These are phyloP conservation scores for Mythimna impura DNA, from an alignment of 2,888 invertebrate species.

Conservation along the genomic window DNA sequence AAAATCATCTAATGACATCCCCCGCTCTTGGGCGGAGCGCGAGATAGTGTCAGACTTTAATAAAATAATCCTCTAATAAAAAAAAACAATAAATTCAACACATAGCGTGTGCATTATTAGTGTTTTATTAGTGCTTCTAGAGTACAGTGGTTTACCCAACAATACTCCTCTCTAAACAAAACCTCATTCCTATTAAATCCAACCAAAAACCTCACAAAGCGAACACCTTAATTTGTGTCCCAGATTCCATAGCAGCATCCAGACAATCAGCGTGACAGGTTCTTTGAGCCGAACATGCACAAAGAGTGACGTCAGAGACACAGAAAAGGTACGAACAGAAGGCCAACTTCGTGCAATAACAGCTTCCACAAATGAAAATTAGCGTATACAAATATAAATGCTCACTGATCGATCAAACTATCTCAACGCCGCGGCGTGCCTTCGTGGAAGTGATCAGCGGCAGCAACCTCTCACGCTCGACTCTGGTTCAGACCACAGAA, in stretches of 20 bases:
- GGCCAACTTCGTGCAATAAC: background rate
- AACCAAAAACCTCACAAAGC: background rate
- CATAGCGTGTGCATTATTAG: background rate
- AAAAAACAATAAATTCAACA: background rate
- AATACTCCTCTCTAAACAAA: background rate
- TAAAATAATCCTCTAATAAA: too few species aligned
- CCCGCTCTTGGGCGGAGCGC: too few species aligned
- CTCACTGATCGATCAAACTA: background rate
- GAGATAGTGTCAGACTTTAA: too few species aligned
- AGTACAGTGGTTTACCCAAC: background rate
- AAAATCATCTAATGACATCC: too few species aligned
- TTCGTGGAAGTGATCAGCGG: too few species aligned
- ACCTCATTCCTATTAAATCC: conserved; percentile 10
- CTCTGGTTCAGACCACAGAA: too few species aligned
- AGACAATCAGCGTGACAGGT: conserved; percentile 19
- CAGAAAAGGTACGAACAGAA: background rate
- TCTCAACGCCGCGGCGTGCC: background rate
- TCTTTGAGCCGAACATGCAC: conserved; percentile 42
- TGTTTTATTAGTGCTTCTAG: too few species aligned
- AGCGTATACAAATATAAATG: background rate
- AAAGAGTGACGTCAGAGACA: conserved; percentile 29
- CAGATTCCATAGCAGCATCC: conserved; percentile 30
- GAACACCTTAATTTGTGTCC: conserved; percentile 25
- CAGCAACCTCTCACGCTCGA: too few species aligned
- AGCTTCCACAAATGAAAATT: background rate